These are phyloP conservation scores for Ptyas mucosa DNA, from an alignment of 2,113 vertebrate species.

Conservation along the genomic window DNA sequence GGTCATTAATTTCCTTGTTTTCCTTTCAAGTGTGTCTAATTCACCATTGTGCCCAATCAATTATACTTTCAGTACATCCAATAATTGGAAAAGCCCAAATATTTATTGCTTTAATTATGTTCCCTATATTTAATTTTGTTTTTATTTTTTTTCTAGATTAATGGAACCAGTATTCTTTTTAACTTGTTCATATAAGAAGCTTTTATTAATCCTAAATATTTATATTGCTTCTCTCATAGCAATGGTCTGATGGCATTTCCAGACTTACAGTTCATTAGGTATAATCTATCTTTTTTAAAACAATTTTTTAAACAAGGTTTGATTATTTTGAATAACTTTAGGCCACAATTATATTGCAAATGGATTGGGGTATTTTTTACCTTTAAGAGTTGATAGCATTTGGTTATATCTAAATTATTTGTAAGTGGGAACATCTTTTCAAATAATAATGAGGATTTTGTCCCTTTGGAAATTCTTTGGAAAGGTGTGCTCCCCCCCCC, in stretches of 20 bases:
- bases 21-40: neutral
- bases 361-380: neutral
- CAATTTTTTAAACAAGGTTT: neutral
- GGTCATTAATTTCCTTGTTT: neutral
- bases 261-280: neutral
- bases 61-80: neutral
- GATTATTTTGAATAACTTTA: neutral
- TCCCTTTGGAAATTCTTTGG: neutral
- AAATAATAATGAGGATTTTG: neutral
- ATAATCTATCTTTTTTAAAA: neutral
- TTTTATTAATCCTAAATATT: neutral
- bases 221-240: neutral
- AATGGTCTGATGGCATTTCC: neutral
- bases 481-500: accelerated
- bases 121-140: neutral
- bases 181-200: neutral
- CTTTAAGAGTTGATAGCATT: neutral
- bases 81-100: neutral
- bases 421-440: neutral
- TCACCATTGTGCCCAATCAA: neutral
- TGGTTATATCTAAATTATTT: neutral
- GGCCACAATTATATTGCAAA: neutral
- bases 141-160: neutral
- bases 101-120: neutral
- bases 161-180: neutral